Percentiles rank a stretch among this genome's conserved stretches.
These are phyloP conservation scores for Yponomeuta cagnagella DNA, from an alignment of 2,888 invertebrate genomes.

Conservation along the genomic window DNA sequence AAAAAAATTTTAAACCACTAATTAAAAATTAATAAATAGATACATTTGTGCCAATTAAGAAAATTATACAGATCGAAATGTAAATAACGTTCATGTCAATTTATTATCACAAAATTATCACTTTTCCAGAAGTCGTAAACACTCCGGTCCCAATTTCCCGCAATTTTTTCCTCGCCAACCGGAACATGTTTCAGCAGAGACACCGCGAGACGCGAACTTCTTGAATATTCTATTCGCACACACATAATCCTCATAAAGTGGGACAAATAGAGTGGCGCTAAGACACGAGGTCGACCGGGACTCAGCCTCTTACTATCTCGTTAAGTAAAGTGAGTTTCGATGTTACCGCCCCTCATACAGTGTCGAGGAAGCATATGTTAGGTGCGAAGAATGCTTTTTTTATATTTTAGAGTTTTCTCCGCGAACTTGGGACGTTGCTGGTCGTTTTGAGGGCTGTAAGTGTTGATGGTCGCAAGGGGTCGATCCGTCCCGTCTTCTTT, in stretches of 20 bases:
- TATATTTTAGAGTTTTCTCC: neutral
- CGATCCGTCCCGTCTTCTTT: no score
- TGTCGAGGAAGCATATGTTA: slow-evolving; percentile 2
- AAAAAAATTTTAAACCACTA: no score
- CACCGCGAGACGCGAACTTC: neutral
- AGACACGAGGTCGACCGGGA: slow-evolving; percentile 2
- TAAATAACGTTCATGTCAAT: no score
- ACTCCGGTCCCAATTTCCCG: neutral
- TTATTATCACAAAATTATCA: no score
- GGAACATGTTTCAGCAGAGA: neutral
- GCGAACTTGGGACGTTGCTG: no score
- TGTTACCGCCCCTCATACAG: slow-evolving; percentile 16
- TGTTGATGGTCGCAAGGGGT: no score
- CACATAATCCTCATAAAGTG: slow-evolving; percentile 11
- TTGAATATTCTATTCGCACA: slow-evolving; percentile 8
- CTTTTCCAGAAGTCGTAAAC: no score
- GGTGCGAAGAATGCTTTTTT: neutral
- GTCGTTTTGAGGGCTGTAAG: no score
- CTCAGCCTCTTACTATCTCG: slow-evolving; percentile 25
- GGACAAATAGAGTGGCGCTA: slow-evolving; percentile 7
- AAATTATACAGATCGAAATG: no score
- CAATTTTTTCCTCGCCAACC: neutral
- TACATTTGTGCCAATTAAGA: no score
- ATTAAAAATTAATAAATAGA: no score
- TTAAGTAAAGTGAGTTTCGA: slow-evolving; percentile 26